A percentile compares a stretch with the other conserved stretches of the same genome.
Evolutionary conservation across 2,113 vertebrate species (phyloP).

Genomic region (Sphyrna mokarran): DNA sequence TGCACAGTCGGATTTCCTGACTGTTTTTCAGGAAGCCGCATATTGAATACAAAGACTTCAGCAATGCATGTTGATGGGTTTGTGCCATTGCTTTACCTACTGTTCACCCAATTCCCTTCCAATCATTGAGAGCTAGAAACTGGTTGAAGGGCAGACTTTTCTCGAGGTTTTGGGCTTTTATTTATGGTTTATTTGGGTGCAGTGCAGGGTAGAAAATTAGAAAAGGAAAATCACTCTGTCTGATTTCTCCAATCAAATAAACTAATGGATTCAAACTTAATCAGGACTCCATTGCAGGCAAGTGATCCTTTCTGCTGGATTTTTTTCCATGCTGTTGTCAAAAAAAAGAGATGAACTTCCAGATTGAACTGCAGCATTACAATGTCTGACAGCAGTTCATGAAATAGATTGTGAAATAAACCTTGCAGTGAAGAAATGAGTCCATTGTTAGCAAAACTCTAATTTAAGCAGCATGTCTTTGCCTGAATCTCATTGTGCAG

Average conservation of each 20-base stretch:
- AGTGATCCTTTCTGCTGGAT: neutral
- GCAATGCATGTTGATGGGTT: neutral
- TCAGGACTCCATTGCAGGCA: neutral
- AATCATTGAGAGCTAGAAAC: neutral
- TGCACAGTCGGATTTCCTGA: conserved; percentile 19
- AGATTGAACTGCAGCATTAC: neutral
- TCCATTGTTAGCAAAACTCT: neutral
- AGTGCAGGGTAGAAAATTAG: neutral
- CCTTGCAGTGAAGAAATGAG: neutral
- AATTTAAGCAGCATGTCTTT: neutral
- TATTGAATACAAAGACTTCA: neutral
- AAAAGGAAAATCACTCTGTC: neutral
- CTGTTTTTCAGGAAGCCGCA: conserved; percentile 22
- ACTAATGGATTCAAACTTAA: neutral
- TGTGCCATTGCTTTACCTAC: neutral
- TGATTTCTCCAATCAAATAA: neutral
- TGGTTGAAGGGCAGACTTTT: neutral
- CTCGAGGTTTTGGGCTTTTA: neutral
- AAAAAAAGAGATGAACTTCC: neutral
- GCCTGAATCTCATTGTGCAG: neutral
- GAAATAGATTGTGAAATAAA: neutral
- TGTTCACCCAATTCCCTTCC: neutral
- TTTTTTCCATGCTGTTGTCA: neutral
- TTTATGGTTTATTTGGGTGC: neutral
- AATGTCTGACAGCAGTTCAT: neutral